Base-by-base conservation (phyloP, 2,888 invertebrate species). In the Monochamus alternatus region DNA sequence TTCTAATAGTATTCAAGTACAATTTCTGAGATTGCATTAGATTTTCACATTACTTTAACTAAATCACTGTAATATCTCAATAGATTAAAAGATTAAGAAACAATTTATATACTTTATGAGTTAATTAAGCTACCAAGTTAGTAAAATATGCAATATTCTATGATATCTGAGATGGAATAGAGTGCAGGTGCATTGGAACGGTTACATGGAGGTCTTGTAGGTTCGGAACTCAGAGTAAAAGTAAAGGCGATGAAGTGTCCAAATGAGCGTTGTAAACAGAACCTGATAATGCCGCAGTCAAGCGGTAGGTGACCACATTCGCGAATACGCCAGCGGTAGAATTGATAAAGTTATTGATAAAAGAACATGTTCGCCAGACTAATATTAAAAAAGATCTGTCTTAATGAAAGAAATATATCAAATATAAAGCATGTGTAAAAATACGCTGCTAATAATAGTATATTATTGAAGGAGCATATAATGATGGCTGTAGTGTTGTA, bases 241-340 rank as follows among this genome's bases (percentile, higher is more conserved):
- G 71, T 72, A 52, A 62, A 75, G 68, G 75, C 75, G 73, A 65
- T 74, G 55, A 64, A 79, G 79, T 81, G 80, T 81, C 80, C 80
- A 80, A 81, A 80, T 81, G 77, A 80, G 75, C 78, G 80, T 66
- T 75, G 81, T 81, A 81, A 81, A 81, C 80, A 81, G 71, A 75
- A 67, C 62, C 74, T 70, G 72, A 75, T 73, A 70, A 71, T 77
- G 65, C 78, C 65, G 75, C 73, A 72, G 77, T 77, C 74, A 75
- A 43, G 62, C 62, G 74, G 60, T 62, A 44, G 32, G 51, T 10
- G 30, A 63, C 47, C 47, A 59, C 63, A 68, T 74, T 62, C 62
- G 14, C 62, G 3, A 4, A 68, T 58, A 9, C 67, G 62, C 74
- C 74, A 74, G 67, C 55, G 74, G 74, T 74, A 8, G 63, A 5